A percentile compares a stretch with the other conserved stretches of the same genome.
phyloP scores from a whole-genome alignment of 2,888 invertebrate species.

The Thymelicus lineola region DNA sequence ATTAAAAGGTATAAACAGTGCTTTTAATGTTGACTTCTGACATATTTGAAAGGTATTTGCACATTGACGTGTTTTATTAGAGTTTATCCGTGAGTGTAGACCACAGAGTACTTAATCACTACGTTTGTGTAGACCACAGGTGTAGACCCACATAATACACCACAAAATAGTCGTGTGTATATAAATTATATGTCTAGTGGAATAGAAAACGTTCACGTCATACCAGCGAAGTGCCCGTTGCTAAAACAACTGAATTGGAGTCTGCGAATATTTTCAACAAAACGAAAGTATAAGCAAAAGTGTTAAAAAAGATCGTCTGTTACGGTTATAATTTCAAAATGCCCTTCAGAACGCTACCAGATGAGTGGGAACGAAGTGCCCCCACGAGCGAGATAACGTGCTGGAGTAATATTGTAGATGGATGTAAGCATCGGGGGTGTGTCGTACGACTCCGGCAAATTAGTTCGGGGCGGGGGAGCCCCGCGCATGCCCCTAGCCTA shows the following conservation, averaged over 20 bases:
- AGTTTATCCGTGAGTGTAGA: too few species aligned
- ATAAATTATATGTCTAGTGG: too few species aligned
- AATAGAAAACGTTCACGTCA: too few species aligned
- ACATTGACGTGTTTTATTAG: neutral
- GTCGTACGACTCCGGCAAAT: slow-evolving; percentile 83
- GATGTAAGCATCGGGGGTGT: slow-evolving; percentile 84
- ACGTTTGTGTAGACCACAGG: too few species aligned
- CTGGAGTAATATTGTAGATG: slow-evolving; percentile 84
- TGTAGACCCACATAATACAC: too few species aligned
- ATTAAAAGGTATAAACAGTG: neutral
- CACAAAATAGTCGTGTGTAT: too few species aligned
- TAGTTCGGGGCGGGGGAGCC: slow-evolving; percentile 85
- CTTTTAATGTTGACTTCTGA: neutral
- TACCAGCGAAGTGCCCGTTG: neutral
- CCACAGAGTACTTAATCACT: too few species aligned
- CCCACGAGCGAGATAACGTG: slow-evolving; percentile 82
- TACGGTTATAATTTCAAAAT: slow-evolving; percentile 63
- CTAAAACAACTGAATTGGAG: neutral
- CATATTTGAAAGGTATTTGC: neutral
- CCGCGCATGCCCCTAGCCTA: slow-evolving; percentile 61
- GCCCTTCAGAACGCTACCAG: slow-evolving; percentile 66
- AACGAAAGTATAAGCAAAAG: slow-evolving; percentile 22
- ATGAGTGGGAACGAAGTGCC: slow-evolving; percentile 79
- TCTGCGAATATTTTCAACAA: neutral
- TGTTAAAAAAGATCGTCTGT: slow-evolving; percentile 38